Evolutionary conservation across 2,888 invertebrate species (phyloP).

Genomic region (Cephonodes hylas): DNA sequence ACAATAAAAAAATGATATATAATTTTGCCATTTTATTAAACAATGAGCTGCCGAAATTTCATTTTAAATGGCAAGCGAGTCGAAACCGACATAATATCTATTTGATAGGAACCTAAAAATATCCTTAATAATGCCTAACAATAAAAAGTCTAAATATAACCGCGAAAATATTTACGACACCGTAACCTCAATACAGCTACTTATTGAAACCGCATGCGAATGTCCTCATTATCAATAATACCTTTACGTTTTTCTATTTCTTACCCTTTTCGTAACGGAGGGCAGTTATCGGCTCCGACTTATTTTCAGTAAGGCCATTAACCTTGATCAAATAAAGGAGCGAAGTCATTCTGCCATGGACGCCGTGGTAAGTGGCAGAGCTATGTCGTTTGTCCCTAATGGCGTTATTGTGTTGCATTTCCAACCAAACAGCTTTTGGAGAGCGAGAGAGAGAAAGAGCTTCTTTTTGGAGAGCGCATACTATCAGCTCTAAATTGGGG

Average conservation of each 20-base stretch:
- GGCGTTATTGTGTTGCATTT: conserved; percentile 45
- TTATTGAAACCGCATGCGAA: conserved; percentile 2
- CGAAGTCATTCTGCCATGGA: conserved; percentile 29
- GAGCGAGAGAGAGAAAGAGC: no score
- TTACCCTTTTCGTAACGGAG: conserved; percentile 23
- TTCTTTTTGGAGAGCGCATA: neutral
- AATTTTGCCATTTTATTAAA: no score
- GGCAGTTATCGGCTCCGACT: conserved; percentile 34
- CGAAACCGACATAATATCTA: no score
- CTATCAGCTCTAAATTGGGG: neutral
- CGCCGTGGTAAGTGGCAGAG: conserved; percentile 30
- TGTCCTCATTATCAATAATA: conserved; percentile 9
- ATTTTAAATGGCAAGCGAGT: no score
- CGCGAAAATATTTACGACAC: no score
- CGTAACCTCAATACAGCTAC: conserved; percentile 1
- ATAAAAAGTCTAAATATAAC: no score
- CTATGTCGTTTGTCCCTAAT: conserved; percentile 38
- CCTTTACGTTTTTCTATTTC: conserved; percentile 16
- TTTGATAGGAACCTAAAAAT: neutral
- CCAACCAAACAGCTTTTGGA: conserved; percentile 13
- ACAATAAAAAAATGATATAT: no score
- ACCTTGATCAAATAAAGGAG: conserved; percentile 49
- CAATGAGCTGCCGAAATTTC: no score
- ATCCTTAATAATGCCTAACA: neutral
- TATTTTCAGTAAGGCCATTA: conserved; percentile 44